Base-by-base conservation (phyloP, 2,113 vertebrate genomes). In the Muntiacus reevesi region DNA sequence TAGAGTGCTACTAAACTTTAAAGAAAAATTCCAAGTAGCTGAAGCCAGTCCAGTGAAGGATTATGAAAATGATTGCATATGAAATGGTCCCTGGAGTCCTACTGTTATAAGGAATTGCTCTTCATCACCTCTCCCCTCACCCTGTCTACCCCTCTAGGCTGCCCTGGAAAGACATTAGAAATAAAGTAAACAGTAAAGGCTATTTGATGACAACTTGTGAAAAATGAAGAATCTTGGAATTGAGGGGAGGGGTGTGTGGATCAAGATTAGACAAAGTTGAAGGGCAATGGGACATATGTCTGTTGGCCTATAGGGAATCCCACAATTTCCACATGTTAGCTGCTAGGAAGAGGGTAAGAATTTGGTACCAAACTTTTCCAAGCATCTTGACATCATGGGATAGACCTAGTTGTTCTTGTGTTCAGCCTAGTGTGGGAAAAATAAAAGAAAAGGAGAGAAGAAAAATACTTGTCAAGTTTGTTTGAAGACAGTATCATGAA, bases 151-250 rank as follows among this genome's bases (percentile, higher is more conserved):
- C 50, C 55, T 87, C 40, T 45, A 81, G n/a, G 23, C 12, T 91
- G 27, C 78, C 57, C 57, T 47, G 64, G 33, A 93, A 91, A 88
- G 45, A 84, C 50, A 95, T 93, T 91, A 86, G 59, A 83, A 89
- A 89, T 88, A 85, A 86, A 89, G 78, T 91, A 87, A 92, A 84
- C 40, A 91, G 62, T 87, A 25, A 97, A 85, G 79, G 45, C n/a
- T 95, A 4, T 78, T 55, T 87, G 78, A 87, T 94, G 91, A 95
- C 62, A 89, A 43, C 59, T 57, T 71, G 86, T 95, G 95, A 92
- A 62, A 97, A 94, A 62, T 79, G 59, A 88, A 86, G 43, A 76
- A 21, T 96, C 52, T 74, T 90, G 57, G 59, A 81, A 59, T 27
- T 5, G 21, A 52, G 47, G 30, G 7, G 9, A 95, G 11, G 55